phyloP scores from a whole-genome alignment of 1,140 invertebrate species.

The Cotesia vestalis region DNA sequence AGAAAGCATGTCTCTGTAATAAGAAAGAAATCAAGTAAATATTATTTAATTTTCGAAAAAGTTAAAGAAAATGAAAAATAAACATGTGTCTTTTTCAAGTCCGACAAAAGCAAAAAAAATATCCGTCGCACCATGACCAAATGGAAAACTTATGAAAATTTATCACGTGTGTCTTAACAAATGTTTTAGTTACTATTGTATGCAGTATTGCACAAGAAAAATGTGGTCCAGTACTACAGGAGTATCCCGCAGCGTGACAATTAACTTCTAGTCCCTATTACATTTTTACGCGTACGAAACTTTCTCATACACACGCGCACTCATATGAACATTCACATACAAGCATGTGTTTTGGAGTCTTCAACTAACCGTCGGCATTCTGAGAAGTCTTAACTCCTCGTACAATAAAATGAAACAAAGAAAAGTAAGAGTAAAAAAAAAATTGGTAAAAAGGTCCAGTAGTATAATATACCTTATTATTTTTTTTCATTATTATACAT shows the following conservation, averaged over 20 bases:
- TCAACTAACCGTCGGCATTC: conserved; percentile 16
- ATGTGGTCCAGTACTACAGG: conserved; percentile 7
- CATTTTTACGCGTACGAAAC: neutral
- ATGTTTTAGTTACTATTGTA: neutral
- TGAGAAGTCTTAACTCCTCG: conserved; percentile 20
- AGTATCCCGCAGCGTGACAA: conserved; percentile 23
- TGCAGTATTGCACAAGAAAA: conserved; percentile 4
- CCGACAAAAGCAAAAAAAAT: conserved; percentile 25
- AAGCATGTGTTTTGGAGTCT: conserved; percentile 7
- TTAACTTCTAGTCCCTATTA: conserved; percentile 25
- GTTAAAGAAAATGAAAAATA: conserved; percentile 2
- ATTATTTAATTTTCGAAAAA: neutral
- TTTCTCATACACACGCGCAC: conserved; percentile 1
- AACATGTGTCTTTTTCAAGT: conserved; percentile 6
- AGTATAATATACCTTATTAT: neutral
- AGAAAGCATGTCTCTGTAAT: conserved; percentile 55
- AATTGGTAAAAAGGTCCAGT: conserved; percentile 17
- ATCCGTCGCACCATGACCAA: neutral
- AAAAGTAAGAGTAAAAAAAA: conserved; percentile 20
- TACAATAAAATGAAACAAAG: conserved; percentile 15
- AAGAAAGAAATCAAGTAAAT: conserved; percentile 13
- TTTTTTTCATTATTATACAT: neutral
- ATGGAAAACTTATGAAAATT: conserved; percentile 26
- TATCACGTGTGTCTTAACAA: neutral
- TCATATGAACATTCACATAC: neutral